phyloP scores from a whole-genome alignment of 2,113 vertebrate species.

The Cygnus atratus region DNA sequence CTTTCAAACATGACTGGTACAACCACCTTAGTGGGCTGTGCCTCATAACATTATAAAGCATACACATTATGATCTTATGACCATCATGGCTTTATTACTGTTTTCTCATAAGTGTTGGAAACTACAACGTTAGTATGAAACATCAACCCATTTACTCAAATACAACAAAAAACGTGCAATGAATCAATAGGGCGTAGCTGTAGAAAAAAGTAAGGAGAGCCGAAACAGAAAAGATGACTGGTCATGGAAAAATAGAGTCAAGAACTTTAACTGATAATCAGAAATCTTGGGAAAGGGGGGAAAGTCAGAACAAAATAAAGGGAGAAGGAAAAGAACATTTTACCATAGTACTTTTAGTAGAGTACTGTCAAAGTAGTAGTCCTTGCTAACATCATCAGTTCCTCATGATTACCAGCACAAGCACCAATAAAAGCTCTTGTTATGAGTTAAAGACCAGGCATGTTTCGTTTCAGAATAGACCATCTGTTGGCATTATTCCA shows the following conservation, averaged over 20 bases:
- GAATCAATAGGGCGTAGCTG: not conserved
- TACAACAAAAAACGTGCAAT: not conserved
- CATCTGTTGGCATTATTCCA: not conserved
- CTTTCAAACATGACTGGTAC: not conserved
- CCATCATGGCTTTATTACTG: not conserved
- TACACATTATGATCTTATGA: rapidly evolving
- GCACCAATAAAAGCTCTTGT: not conserved
- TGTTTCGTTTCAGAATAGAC: not conserved
- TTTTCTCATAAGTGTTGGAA: not conserved
- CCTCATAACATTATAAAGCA: not conserved
- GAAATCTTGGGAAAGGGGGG: not conserved
- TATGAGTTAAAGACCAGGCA: not conserved
- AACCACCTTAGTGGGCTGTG: not conserved
- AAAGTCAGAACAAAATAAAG: not conserved
- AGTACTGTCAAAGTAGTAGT: not conserved
- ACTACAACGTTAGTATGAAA: not conserved
- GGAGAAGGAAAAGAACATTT: not conserved
- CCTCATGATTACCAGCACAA: not conserved
- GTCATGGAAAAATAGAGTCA: not conserved
- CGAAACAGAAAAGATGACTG: not conserved
- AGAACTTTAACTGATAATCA: not conserved
- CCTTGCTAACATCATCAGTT: not conserved
- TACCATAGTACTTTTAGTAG: not conserved
- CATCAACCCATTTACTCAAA: not conserved
- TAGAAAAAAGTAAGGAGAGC: not conserved